Evolutionary conservation across 2,113 vertebrate genomes (phyloP), one percentile per base, ranked within the genome.

Genomic region (Brachypteracias leptosomus): DNA sequence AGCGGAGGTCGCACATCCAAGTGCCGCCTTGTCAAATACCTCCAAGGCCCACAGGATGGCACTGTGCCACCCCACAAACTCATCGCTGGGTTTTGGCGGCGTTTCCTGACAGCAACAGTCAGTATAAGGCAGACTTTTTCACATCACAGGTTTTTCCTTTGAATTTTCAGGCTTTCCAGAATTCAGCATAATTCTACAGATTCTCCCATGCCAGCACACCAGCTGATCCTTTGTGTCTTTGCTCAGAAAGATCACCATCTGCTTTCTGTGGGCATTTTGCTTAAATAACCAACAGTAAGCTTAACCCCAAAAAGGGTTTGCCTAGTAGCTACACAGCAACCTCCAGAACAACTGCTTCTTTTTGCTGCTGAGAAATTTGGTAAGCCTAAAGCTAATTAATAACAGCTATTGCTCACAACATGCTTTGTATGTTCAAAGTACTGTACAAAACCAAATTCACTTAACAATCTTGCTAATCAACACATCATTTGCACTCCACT

Each of bases 11-110:
- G 2, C 18, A 9, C 17, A 1, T 5, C 20, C 44, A 12, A 35
- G 16, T 3, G 38, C 7, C 40, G 25, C 51, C 51, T 36, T 21
- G 38, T 42, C 54, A 15, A 21, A 10, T 78, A 21, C 59, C 82
- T 55, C 36, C 13, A 9, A 1, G 33, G 58, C 38, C 94, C 93
- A 76, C 90, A 73, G 38, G 93, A 92, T 87, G 90, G 94, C 93
- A 87, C 80, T 94, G 66, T 29, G 35, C 33, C 83, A 86, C 61
- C 59, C 72, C 62, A 21, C 28, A 46, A 40, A 44, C 49, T 20
- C 24, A 1, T 26, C 46, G 10, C 5, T 2, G 44, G 7, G 52
- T 52, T 57, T 20, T 6, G 3, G 13, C 7, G 11, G 29, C 1
- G 0, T 25, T 38, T 55, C n/a, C 71, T 3, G 12, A 46, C 25